phyloP scores from a whole-genome alignment of 2,888 invertebrate species.

The Erebia ligea region DNA sequence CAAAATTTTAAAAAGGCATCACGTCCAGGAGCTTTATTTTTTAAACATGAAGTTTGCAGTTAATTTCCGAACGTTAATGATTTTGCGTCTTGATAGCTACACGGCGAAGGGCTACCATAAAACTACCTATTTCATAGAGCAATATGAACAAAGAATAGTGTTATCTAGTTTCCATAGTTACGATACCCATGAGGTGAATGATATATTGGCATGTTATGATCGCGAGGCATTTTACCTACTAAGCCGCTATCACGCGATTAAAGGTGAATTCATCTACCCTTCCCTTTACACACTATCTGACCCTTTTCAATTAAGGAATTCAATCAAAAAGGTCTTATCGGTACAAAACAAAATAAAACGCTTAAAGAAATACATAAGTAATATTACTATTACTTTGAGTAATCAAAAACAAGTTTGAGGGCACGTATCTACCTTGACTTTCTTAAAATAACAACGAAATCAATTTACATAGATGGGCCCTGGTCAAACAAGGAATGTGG shows the following conservation, averaged over 20 bases:
- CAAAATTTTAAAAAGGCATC: background rate
- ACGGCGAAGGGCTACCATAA: constrained; percentile 6
- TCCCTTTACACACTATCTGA: background rate
- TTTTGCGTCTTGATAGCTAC: background rate
- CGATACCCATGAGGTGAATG: constrained; percentile 43
- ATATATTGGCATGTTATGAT: constrained; percentile 23
- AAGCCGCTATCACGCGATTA: constrained; percentile 10
- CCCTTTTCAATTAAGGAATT: constrained; percentile 1
- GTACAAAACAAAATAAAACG: background rate
- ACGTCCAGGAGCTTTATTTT: no score
- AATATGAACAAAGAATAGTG: constrained; percentile 27
- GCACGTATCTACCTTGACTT: no score
- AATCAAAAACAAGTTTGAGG: no score
- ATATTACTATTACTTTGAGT: no score
- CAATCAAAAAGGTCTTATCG: background rate
- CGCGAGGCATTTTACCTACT: constrained; percentile 26
- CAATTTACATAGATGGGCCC: no score
- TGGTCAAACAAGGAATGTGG: no score
- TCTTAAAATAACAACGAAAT: no score
- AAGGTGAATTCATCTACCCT: background rate
- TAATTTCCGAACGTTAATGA: background rate
- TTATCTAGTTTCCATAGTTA: constrained; percentile 54
- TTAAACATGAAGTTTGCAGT: background rate
- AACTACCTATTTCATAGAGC: constrained; percentile 25
- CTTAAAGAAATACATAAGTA: no score